These are phyloP conservation scores for Xanthorhoe spadicearia DNA, from an alignment of 2,888 invertebrate species.

Conservation along the genomic window DNA sequence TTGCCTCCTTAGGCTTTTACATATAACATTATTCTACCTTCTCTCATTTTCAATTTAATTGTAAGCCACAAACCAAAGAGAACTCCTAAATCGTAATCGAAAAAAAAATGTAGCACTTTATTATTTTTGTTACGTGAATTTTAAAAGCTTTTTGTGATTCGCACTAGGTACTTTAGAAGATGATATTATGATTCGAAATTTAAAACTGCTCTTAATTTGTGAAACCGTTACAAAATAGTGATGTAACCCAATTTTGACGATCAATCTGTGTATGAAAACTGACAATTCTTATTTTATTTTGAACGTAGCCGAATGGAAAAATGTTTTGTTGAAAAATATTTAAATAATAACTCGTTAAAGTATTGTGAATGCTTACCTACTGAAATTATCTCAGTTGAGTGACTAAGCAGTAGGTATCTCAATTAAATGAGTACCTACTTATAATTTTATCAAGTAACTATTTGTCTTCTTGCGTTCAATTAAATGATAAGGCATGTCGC, in stretches of 20 bases:
- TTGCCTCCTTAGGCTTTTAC: no score
- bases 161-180: slow-evolving; percentile 35
- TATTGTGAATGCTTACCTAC: background rate
- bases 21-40: background rate
- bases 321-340: background rate
- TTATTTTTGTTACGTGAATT: slow-evolving; percentile 36
- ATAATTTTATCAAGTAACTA: slow-evolving; percentile 20
- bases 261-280: background rate
- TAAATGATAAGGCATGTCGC: slow-evolving; percentile 42
- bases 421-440: background rate
- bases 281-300: no score
- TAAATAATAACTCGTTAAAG: background rate
- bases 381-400: slow-evolving; percentile 3
- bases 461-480: slow-evolving; percentile 30
- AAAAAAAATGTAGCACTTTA: slow-evolving; percentile 23
- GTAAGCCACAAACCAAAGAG: slow-evolving; percentile 14
- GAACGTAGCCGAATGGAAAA: no score
- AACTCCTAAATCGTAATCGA: slow-evolving; percentile 22
- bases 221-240: slow-evolving; percentile 4
- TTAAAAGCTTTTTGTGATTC: slow-evolving; percentile 38
- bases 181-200: slow-evolving; percentile 1
- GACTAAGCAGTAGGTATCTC: background rate
- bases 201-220: slow-evolving; percentile 9
- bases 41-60: background rate
- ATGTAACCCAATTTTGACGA: background rate